These are phyloP conservation scores for Subanguina moxae DNA, from an alignment of 1,140 invertebrate species.

Conservation along the genomic window DNA sequence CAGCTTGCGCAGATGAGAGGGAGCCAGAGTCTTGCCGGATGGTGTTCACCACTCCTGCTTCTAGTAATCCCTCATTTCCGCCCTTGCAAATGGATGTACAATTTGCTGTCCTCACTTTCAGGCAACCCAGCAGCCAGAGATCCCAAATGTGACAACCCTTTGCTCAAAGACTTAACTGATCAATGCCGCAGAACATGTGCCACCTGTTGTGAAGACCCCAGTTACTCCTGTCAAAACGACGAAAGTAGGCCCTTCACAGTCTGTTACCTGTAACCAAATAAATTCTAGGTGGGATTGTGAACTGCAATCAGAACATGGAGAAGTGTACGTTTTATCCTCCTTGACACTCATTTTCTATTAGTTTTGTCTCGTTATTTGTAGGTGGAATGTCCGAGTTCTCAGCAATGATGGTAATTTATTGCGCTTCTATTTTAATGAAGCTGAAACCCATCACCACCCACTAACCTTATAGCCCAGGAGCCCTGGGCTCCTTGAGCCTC, in stretches of 20 bases:
- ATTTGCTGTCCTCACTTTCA: too few relatives aligned
- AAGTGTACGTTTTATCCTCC: constrained; percentile 21
- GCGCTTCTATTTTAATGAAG: too few relatives aligned
- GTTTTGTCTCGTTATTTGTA: not conserved
- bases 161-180: constrained; percentile 46
- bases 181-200: constrained; percentile 48
- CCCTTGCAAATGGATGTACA: too few relatives aligned
- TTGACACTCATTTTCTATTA: constrained; percentile 6
- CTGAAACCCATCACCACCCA: too few relatives aligned
- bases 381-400: constrained; percentile 33
- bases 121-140: constrained; percentile 36
- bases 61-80: not conserved
- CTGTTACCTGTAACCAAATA: not conserved
- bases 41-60: constrained; percentile 27
- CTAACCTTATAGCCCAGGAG: too few relatives aligned
- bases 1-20: constrained; percentile 39
- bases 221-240: constrained; percentile 45
- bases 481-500: too few relatives aligned
- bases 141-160: constrained; percentile 46
- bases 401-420: constrained; percentile 28
- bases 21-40: constrained; percentile 40
- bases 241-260: constrained; percentile 34
- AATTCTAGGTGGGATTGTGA: constrained; percentile 39
- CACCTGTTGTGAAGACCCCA: constrained; percentile 47
- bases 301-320: constrained; percentile 42